Evolutionary conservation across 2,888 invertebrate genomes (phyloP).

Genomic region (Tuta absoluta): DNA sequence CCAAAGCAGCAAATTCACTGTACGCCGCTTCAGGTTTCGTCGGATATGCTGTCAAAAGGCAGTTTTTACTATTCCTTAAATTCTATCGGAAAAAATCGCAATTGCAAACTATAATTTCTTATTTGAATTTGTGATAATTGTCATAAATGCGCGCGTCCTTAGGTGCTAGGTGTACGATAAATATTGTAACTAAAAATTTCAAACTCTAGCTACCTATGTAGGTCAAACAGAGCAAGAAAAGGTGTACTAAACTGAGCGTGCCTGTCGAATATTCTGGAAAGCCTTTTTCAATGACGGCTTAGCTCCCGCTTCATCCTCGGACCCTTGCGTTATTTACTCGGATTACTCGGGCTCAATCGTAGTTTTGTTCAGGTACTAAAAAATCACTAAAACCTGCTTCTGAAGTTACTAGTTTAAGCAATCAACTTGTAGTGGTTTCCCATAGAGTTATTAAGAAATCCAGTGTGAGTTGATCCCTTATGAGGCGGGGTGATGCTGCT

Average conservation of each 20-base stretch:
- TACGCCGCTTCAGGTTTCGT: no score
- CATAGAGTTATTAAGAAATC: no score
- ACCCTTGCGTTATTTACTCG: conserved; percentile 17
- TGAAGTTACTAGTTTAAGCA: not conserved
- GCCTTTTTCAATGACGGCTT: conserved; percentile 6
- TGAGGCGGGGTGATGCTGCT: no score
- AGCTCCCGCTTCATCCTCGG: not conserved
- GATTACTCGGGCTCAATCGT: conserved; percentile 3
- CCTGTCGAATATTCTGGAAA: conserved; percentile 10
- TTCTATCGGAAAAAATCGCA: no score
- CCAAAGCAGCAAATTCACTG: no score
- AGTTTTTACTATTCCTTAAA: no score
- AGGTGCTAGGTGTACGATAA: no score
- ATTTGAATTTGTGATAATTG: no score
- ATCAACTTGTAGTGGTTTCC: not conserved
- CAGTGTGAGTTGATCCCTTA: no score
- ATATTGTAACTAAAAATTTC: not conserved
- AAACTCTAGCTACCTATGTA: not conserved
- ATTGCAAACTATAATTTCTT: no score
- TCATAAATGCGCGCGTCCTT: no score
- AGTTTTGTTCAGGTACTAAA: not conserved
- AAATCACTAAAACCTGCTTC: not conserved
- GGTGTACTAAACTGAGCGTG: not conserved
- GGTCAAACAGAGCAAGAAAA: not conserved
- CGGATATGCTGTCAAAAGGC: no score